phyloP scores from a whole-genome alignment of 1,140 invertebrate species.

The Drosophila repleta region DNA sequence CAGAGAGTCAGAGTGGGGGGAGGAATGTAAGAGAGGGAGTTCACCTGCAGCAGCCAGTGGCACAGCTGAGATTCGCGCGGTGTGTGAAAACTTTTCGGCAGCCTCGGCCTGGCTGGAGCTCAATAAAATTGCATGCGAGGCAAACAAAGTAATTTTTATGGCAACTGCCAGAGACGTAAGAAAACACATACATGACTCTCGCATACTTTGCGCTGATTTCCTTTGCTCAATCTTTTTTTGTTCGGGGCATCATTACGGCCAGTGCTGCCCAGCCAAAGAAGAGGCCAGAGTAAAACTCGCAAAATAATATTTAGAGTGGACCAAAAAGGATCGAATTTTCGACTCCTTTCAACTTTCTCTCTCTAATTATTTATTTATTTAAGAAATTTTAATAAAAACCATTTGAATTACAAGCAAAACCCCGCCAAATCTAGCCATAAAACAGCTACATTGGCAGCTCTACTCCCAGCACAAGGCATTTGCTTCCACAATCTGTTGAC shows the following conservation, averaged over 20 bases:
- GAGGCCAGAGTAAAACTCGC: too few species aligned
- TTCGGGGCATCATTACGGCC: slow-evolving; percentile 52
- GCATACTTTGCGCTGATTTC: slow-evolving; percentile 47
- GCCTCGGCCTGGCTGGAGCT: slow-evolving; percentile 43
- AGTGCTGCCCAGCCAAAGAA: slow-evolving; percentile 17
- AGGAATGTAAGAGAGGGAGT: background rate
- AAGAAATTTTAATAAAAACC: too few species aligned
- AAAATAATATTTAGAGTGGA: too few species aligned
- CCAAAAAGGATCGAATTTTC: too few species aligned
- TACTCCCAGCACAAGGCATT: background rate
- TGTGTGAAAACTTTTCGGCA: slow-evolving; percentile 63
- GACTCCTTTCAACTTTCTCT: too few species aligned
- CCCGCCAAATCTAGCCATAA: too few species aligned
- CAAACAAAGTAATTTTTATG: slow-evolving; percentile 81
- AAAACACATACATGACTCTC: background rate
- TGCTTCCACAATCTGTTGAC: slow-evolving; percentile 63
- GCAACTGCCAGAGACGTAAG: slow-evolving; percentile 28
- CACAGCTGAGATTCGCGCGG: slow-evolving; percentile 51
- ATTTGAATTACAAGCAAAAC: too few species aligned
- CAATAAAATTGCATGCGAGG: slow-evolving; percentile 75
- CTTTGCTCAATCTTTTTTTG: slow-evolving; percentile 38
- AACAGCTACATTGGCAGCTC: too few species aligned
- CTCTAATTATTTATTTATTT: too few species aligned
- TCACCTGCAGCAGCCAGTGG: background rate
- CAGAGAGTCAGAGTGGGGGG: too few species aligned